These are phyloP conservation scores for Bactericera cockerelli DNA, from an alignment of 1,140 invertebrate species.

Conservation along the genomic window DNA sequence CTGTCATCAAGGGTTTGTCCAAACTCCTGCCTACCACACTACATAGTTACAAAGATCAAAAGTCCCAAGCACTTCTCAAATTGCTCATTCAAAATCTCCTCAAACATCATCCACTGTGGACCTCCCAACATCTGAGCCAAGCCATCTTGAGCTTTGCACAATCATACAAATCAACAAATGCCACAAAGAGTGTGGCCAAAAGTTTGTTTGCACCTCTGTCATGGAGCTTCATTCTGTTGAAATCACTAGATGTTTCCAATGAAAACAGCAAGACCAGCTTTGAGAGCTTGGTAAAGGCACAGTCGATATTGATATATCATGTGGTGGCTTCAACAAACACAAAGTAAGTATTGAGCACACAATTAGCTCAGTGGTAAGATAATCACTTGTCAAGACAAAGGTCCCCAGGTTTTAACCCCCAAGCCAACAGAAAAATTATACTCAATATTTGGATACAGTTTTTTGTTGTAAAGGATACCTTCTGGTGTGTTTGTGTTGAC, in stretches of 20 bases:
- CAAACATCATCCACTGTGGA: slow-evolving; percentile 45
- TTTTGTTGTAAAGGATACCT: no score
- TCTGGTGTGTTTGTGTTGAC: no score
- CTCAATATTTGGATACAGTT: no score
- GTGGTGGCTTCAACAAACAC: no score
- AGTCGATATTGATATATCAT: slow-evolving; percentile 38
- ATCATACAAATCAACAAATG: slow-evolving; percentile 43
- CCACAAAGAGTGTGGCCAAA: slow-evolving; percentile 43
- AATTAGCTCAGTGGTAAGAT: no score
- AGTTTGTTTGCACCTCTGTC: slow-evolving; percentile 24
- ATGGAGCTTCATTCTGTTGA: slow-evolving; percentile 24
- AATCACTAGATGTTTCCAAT: slow-evolving; percentile 18
- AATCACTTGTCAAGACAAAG: no score
- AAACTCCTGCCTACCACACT: slow-evolving; percentile 54
- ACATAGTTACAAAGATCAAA: slow-evolving; percentile 56
- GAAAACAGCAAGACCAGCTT: slow-evolving; percentile 21
- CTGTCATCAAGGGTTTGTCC: slow-evolving; percentile 59
- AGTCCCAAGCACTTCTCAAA: slow-evolving; percentile 55
- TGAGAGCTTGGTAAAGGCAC: slow-evolving; percentile 37
- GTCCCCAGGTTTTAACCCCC: no score
- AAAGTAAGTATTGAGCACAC: no score
- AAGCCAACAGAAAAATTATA: no score
- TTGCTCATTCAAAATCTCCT: slow-evolving; percentile 47
- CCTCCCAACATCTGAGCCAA: slow-evolving; percentile 47
- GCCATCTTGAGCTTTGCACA: slow-evolving; percentile 43